Evolutionary conservation across 1,140 invertebrate genomes (phyloP), one percentile per base, ranked within the genome.

Genomic region (Octopus bimaculoides): DNA sequence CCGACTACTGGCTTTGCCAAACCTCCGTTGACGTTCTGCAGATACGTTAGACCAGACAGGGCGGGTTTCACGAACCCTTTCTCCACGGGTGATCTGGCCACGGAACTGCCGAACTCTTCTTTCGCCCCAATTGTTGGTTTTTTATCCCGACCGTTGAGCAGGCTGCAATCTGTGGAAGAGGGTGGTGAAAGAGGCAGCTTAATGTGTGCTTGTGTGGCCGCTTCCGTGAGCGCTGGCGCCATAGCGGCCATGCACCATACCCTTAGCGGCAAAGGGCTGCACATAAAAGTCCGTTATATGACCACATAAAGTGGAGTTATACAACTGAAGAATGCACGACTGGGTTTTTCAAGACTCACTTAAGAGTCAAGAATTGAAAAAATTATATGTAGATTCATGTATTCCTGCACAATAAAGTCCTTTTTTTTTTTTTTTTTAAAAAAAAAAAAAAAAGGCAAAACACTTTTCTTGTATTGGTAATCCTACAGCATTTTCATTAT

Each of bases 241-340:
- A 89, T 89, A 79, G 85, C 85, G 82, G 86, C 86, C 83, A 87
- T 84, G 82, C 88, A 88, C 82, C 88, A 89, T 88, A 88, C 82
- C 87, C 88, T 87, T 82, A 88, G 82, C 77, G 87, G 84, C 81
- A 87, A 81, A 74, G 86, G 86, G 55, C 77, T 82, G 52, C 82
- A 86, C 86, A 87, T 87, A 82, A 80, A 88, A 55, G 75, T 54
- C 78, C 6, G 61, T n/a, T 17, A 66, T n/a, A 52, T 14, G 52
- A 78, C 17, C 77, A 61, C 54, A 77, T 77, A 17, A 17, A n/a
- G n/a, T n/a, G n/a, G n/a, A 55, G 52, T 52, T 53, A 53, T 52
- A 9, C 7, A 77, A 54, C 12, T 14, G 54, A n/a, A 10, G 52
- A 55, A 55, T 54, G 41, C 52, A 77, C 52, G 52, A n/a, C 54